Evolutionary conservation across 2,888 invertebrate species (phyloP), one percentile per base, ranked within the genome.

Genomic region (Bruchidius siliquastri): DNA sequence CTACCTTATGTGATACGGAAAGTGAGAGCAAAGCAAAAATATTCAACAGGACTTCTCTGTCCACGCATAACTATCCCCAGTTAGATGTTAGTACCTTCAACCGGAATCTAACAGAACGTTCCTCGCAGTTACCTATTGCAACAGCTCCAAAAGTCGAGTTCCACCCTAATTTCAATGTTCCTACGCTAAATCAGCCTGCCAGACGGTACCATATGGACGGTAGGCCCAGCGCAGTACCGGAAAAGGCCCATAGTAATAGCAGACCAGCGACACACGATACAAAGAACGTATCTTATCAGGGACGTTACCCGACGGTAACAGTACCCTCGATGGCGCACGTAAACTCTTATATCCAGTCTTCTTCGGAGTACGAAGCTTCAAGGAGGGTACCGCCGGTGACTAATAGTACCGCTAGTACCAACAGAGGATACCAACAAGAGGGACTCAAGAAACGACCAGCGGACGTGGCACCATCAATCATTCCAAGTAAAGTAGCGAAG

Each of bases 121-220:
- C 84, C 70, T 77, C 82, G 0, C 77, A 77, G 72, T 83, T 80
- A 71, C 83, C 84, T 70, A 84, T 83, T n/a, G 85, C 87, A 2
- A 87, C 88, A 72, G 90, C 92, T 22, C 93, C 94, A 13, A 93
- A 94, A 86, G 92, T 94, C 18, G 93, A 95, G 84, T 94, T 95
- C 82, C 90, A 91, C 67, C 94, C 94, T 0, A 92, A 94, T 83
- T 94, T 94, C 79, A 88, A 87, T 79, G 88, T 89, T 70, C 88
- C 85, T 18, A 73, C 82, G 6, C 73, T 84, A 69, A 72, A 66
- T 18, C 77, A 77, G 67, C 74, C 76, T 8, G 70, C 72, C 26
- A 74, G 72, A 71, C 71, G 75, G 68, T 72, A 72, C 10, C 21
- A 67, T 1, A 74, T 76, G 22, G 76, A 76, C 20, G 72, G 71